phyloP scores from a whole-genome alignment of 2,888 invertebrate genomes.

The Microctonus brassicae region DNA sequence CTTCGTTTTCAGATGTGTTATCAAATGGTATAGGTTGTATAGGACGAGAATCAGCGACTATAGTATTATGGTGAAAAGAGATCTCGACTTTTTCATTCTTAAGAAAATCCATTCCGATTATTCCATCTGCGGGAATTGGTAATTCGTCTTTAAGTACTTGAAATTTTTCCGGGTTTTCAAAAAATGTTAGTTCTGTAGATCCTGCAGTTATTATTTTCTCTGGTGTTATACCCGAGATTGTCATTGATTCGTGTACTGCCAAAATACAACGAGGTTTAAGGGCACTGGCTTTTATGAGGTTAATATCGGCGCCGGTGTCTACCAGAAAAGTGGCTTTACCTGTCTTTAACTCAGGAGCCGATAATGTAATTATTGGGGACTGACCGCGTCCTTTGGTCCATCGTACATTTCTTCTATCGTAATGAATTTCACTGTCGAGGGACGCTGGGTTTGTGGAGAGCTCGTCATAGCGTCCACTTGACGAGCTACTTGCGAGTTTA shows the following conservation, averaged over 20 bases:
- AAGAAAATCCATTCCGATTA: background rate
- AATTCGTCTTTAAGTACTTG: conserved; percentile 26
- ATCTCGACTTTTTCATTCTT: too few relatives aligned
- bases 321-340: too few relatives aligned
- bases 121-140: background rate
- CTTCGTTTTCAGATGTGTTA: background rate
- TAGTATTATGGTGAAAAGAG: conserved; percentile 1
- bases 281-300: too few relatives aligned
- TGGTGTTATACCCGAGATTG: conserved; percentile 26
- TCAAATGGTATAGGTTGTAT: background rate
- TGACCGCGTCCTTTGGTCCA: too few relatives aligned
- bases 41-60: background rate
- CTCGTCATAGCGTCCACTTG: conserved; percentile 35
- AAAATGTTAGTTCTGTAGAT: conserved; percentile 22
- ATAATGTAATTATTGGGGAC: too few relatives aligned
- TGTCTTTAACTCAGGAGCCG: too few relatives aligned
- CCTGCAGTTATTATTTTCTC: conserved; percentile 25
- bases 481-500: conserved; percentile 19
- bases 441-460: too few relatives aligned
- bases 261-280: too few relatives aligned
- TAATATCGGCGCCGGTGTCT: conserved; percentile 36
- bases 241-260: conserved; percentile 18
- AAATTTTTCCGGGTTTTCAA: conserved; percentile 24
- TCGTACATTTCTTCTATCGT: too few relatives aligned
- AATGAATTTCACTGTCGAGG: too few relatives aligned